A percentile compares a stretch with the other conserved stretches of the same genome.
Evolutionary conservation across 2,888 invertebrate species (phyloP).

Genomic region (Machimus atricapillus): DNA sequence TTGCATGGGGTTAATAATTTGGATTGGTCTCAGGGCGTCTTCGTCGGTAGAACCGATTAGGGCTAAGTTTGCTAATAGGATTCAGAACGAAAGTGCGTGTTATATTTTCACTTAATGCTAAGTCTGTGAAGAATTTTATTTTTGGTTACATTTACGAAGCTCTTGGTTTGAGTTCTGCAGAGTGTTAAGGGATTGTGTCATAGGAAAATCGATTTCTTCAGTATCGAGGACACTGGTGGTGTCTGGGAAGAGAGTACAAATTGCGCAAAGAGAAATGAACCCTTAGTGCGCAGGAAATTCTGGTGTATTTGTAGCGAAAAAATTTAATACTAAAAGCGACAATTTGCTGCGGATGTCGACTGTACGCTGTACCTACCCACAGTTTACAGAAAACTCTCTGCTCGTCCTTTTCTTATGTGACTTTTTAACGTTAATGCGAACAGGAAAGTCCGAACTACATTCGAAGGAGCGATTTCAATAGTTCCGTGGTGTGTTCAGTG

Average conservation of each 20-base stretch:
- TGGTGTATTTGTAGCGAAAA: neutral
- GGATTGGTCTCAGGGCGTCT: neutral
- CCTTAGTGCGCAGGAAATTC: neutral
- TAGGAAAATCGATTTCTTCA: constrained; percentile 34
- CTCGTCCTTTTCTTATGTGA: constrained; percentile 7
- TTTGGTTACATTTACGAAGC: neutral
- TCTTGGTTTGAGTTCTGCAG: neutral
- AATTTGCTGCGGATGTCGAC: constrained; percentile 13
- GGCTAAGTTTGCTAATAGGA: neutral
- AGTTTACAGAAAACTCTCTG: neutral
- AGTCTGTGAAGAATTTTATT: neutral
- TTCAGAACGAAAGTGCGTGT: neutral
- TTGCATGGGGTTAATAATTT: neutral
- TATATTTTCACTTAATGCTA: neutral
- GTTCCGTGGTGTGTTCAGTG: neutral
- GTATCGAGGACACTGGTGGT: constrained; percentile 27
- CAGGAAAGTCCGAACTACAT: neutral
- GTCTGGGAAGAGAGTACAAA: neutral
- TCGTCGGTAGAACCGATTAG: neutral
- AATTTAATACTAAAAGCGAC: neutral
- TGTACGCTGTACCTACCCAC: neutral
- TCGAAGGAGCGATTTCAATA: constrained; percentile 11
- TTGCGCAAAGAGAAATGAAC: constrained; percentile 16
- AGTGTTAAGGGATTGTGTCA: constrained; percentile 23
- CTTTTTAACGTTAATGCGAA: neutral